Conservation (phyloP, 2,888 invertebrate genomes). For the Sarcophaga subvicina region DNA sequence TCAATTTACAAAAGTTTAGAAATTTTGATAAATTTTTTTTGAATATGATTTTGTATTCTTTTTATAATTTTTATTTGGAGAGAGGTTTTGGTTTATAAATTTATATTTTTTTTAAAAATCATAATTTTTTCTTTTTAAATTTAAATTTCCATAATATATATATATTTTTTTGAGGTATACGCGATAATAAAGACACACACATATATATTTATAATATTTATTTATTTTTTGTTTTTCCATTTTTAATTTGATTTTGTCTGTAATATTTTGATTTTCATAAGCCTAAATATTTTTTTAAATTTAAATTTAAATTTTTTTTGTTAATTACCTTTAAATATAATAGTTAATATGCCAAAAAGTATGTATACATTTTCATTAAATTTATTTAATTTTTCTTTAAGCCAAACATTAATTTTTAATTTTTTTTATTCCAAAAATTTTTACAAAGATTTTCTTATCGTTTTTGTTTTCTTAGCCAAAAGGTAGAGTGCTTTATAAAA, state of each 20-base stretch:
- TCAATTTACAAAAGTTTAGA: slow-evolving; percentile 57
- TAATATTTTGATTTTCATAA: neutral
- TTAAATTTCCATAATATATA: slow-evolving; percentile 38
- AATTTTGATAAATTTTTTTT: slow-evolving; percentile 51
- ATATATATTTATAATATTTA: slow-evolving; percentile 76
- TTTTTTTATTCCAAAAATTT: slow-evolving; percentile 67
- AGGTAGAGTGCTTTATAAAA: slow-evolving; percentile 34
- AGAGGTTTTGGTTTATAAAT: slow-evolving; percentile 47
- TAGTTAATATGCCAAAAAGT: slow-evolving; percentile 65
- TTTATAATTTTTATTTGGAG: slow-evolving; percentile 27
- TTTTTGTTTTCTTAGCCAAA: slow-evolving; percentile 53
- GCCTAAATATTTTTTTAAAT: slow-evolving; percentile 61
- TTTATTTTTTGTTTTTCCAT: slow-evolving; percentile 13
- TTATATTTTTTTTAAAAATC: slow-evolving; percentile 72
- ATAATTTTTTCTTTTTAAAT: slow-evolving; percentile 69
- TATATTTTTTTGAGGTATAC: slow-evolving; percentile 82
- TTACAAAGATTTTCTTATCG: slow-evolving; percentile 48
- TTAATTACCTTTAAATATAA: neutral
- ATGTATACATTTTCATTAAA: slow-evolving; percentile 59
- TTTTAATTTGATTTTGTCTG: no score
- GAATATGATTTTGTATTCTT: slow-evolving; percentile 25
- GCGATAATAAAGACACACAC: slow-evolving; percentile 83
- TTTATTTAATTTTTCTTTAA: slow-evolving; percentile 62
- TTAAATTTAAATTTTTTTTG: slow-evolving; percentile 65
- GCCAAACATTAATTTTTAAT: slow-evolving; percentile 72